Evolutionary conservation across 1,140 invertebrate species (phyloP).

Genomic region (Lepidotrigona ventralis): DNA sequence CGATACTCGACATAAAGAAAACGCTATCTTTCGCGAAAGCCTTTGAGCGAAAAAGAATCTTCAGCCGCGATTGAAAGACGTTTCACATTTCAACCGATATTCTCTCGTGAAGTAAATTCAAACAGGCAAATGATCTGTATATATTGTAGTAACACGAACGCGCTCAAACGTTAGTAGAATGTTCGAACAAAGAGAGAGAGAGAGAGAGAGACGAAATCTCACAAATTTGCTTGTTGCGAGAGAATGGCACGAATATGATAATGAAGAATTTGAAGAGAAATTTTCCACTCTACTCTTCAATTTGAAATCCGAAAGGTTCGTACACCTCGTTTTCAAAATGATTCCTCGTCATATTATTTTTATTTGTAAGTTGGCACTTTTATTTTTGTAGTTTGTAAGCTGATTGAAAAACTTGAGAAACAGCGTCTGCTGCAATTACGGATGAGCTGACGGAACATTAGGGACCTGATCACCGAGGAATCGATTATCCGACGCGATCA

Average conservation of each 20-base stretch:
- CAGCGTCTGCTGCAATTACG: background rate
- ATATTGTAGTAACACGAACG: background rate
- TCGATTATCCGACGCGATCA: slow-evolving; percentile 27
- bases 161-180: too few relatives aligned
- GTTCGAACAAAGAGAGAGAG: too few relatives aligned
- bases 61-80: slow-evolving; percentile 21
- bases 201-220: too few relatives aligned
- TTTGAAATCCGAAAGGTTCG: too few relatives aligned
- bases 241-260: too few relatives aligned
- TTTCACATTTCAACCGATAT: slow-evolving; percentile 23
- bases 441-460: background rate
- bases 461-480: background rate
- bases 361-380: too few relatives aligned
- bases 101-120: background rate
- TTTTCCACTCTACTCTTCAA: too few relatives aligned
- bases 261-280: too few relatives aligned
- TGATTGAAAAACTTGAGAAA: background rate
- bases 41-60: background rate
- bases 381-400: too few relatives aligned
- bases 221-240: too few relatives aligned
- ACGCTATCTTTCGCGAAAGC: background rate
- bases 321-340: too few relatives aligned
- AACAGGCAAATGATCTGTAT: background rate
- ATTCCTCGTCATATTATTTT: too few relatives aligned
- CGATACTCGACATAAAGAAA: background rate